Conservation (phyloP, 2,797 vertebrate genomes). For the Amniataba percoides region DNA sequence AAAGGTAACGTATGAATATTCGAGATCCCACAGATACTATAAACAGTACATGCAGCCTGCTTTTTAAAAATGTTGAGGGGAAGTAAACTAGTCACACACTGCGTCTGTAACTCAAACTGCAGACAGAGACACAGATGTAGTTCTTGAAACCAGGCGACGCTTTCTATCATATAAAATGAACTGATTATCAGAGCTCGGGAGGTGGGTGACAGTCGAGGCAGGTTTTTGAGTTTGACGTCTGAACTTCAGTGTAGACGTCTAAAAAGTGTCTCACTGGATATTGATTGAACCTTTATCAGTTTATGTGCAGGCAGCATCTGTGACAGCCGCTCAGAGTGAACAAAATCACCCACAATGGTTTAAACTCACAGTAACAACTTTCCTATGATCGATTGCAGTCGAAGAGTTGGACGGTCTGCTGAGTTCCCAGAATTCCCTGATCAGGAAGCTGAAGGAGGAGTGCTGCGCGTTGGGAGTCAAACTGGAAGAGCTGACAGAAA, state of each 20-base stretch:
- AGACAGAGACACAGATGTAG: not conserved
- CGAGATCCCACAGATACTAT: not conserved
- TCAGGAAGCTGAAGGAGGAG: slow-evolving; percentile 92
- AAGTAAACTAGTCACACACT: not conserved
- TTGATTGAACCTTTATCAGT: not conserved
- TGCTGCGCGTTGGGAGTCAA: slow-evolving; percentile 86
- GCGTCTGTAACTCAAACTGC: not conserved
- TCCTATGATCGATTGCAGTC: slow-evolving; percentile 84
- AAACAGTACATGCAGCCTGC: not conserved
- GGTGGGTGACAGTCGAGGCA: slow-evolving; percentile 4
- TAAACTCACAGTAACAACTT: slow-evolving; percentile 32
- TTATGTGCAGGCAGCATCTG: not conserved
- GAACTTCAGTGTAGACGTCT: not conserved
- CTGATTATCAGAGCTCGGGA: not conserved
- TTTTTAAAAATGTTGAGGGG: not conserved
- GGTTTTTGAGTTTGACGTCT: slow-evolving; percentile 9
- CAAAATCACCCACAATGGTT: not conserved
- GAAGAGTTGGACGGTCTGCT: slow-evolving; percentile 89
- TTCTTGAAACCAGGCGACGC: not conserved
- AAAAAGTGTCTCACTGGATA: not conserved
- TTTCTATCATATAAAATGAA: not conserved
- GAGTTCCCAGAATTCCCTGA: slow-evolving; percentile 91
- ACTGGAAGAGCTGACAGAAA: slow-evolving; percentile 88
- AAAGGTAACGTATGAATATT: not conserved
- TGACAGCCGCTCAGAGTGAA: slow-evolving; percentile 8